Conservation (phyloP, 2,797 vertebrate species). For the Naso thynnoides region DNA sequence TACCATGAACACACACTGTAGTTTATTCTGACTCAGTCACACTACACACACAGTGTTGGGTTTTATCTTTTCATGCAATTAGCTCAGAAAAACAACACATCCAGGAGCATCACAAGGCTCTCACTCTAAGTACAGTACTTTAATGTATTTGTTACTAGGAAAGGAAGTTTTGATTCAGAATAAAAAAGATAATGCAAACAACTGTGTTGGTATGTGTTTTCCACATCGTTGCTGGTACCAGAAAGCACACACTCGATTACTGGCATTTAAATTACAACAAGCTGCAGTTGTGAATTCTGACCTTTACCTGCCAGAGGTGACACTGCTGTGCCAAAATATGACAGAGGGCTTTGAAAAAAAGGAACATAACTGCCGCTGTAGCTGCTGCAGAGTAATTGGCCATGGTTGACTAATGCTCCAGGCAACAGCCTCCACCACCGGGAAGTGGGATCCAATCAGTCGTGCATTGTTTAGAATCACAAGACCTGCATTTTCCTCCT, state of each 20-base stretch:
- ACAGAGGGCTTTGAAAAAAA: background rate
- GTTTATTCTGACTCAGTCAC: background rate
- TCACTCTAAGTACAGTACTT: background rate
- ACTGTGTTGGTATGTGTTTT: background rate
- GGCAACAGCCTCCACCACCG: slow-evolving; percentile 43
- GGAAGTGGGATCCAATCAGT: slow-evolving; percentile 49
- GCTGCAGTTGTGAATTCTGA: background rate
- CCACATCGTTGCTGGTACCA: background rate
- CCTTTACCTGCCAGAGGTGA: background rate
- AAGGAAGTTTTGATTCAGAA: background rate
- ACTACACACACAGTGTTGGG: background rate
- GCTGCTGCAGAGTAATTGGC: slow-evolving; percentile 65
- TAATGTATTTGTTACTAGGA: background rate
- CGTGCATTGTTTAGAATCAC: slow-evolving; percentile 54
- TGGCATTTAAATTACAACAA: background rate
- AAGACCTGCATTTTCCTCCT: slow-evolving; percentile 51
- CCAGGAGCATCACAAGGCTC: too few relatives aligned
- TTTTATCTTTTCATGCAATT: too few relatives aligned
- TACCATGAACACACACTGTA: background rate
- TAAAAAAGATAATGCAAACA: background rate
- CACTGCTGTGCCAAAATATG: background rate
- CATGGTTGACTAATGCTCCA: slow-evolving; percentile 57
- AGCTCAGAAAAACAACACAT: too few relatives aligned
- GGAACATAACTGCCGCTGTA: slow-evolving; percentile 16
- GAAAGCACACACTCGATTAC: background rate